phyloP scores from a whole-genome alignment of 1,140 invertebrate species.

The Homarus americanus region DNA sequence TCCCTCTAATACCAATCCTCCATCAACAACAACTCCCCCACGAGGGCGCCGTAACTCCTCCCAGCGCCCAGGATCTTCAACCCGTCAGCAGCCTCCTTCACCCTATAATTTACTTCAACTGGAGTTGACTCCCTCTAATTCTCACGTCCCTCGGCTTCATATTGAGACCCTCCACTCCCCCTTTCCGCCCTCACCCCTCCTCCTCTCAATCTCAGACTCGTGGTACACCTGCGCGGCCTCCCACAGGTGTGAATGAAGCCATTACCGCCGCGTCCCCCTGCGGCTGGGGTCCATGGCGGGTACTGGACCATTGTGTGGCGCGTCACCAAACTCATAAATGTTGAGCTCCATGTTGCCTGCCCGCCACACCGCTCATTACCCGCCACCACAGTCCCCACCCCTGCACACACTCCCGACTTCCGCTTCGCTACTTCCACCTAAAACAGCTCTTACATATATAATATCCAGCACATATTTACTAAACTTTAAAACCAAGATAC shows the following conservation, averaged over 20 bases:
- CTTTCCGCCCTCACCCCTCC: no score
- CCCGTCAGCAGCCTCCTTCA: neutral
- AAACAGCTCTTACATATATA: no score
- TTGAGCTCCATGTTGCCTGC: constrained; percentile 27
- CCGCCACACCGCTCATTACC: constrained; percentile 16
- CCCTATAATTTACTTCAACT: neutral
- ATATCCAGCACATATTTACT: no score
- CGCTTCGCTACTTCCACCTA: neutral
- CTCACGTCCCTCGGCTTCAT: neutral
- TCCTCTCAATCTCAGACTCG: neutral
- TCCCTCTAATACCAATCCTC: neutral
- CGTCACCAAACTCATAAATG: constrained; percentile 5
- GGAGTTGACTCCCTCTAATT: neutral
- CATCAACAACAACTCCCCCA: no score
- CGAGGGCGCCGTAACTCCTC: no score
- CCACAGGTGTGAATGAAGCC: constrained; percentile 16
- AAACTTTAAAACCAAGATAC: no score
- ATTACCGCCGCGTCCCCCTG: neutral
- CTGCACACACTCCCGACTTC: neutral
- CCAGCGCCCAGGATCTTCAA: neutral
- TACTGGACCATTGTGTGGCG: neutral
- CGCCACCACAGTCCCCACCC: neutral
- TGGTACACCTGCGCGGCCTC: neutral
- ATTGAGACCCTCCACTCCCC: neutral
- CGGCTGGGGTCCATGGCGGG: neutral